phyloP scores from a whole-genome alignment of 2,888 invertebrate genomes.

The Hypena proboscidalis region DNA sequence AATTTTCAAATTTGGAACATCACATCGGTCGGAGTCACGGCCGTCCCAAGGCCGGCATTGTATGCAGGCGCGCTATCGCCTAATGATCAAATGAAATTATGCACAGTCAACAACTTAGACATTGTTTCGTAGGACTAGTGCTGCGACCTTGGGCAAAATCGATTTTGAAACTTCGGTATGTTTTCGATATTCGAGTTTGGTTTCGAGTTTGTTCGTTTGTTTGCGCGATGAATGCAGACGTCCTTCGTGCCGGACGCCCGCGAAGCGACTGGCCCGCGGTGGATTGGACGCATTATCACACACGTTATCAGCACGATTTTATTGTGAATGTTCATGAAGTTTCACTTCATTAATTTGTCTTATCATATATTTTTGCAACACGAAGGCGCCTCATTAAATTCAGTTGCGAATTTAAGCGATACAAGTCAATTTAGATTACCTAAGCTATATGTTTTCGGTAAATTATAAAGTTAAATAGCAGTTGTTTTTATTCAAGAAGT shows the following conservation, averaged over 20 bases:
- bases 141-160: constrained; percentile 47
- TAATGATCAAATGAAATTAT: constrained; percentile 72
- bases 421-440: background rate
- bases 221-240: constrained; percentile 65
- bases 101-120: constrained; percentile 60
- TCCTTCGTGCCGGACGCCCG: constrained; percentile 67
- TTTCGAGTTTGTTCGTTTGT: constrained; percentile 66
- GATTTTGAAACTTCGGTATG: constrained; percentile 35
- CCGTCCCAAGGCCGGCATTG: constrained; percentile 67
- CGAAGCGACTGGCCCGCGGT: constrained; percentile 63
- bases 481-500: constrained; percentile 11
- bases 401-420: constrained; percentile 16
- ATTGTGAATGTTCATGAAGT: constrained; percentile 46
- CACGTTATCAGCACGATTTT: constrained; percentile 62
- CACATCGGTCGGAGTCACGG: constrained; percentile 59
- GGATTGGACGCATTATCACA: constrained; percentile 46
- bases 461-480: constrained; percentile 9
- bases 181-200: constrained; percentile 48
- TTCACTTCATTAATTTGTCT: constrained; percentile 47
- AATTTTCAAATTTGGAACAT: constrained; percentile 69
- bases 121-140: constrained; percentile 46
- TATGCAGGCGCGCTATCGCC: constrained; percentile 61
- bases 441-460: constrained; percentile 7
- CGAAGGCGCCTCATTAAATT: constrained; percentile 27
- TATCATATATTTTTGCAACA: constrained; percentile 40